These are phyloP conservation scores for Cassiopea xamachana DNA, from an alignment of 30 jellyfish, hydroid and myxozoan genomes.

Conservation along the genomic window DNA sequence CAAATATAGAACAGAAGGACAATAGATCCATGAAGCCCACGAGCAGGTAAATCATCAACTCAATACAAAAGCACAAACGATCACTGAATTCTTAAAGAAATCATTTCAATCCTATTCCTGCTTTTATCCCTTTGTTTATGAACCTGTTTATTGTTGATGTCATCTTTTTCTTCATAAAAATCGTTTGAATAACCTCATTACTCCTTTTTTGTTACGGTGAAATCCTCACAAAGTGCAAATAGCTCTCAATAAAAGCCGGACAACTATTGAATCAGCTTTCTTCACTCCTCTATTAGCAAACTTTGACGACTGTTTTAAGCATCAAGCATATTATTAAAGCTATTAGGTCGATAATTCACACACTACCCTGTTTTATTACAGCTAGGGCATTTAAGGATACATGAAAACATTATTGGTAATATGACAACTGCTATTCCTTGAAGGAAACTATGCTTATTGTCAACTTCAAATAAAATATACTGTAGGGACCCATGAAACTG, in stretches of 20 bases:
- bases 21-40: background rate
- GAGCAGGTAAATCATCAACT: constrained; percentile 46
- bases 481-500: no score
- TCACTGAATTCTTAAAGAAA: constrained; percentile 31
- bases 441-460: no score
- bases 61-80: constrained; percentile 30
- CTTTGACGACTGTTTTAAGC: no score
- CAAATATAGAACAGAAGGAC: background rate
- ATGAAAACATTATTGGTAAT: no score
- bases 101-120: background rate
- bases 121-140: constrained; percentile 12
- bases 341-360: no score
- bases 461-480: no score
- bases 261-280: background rate
- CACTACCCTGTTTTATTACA: no score
- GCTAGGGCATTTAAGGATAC: no score
- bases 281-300: background rate
- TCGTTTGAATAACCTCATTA: background rate
- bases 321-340: no score
- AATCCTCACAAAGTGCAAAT: background rate
- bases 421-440: no score
- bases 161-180: background rate
- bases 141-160: constrained; percentile 54
- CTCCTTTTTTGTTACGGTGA: background rate
- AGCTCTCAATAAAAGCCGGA: background rate